Conservation (phyloP, 2,797 vertebrate genomes). For the Acanthurus lineatus region DNA sequence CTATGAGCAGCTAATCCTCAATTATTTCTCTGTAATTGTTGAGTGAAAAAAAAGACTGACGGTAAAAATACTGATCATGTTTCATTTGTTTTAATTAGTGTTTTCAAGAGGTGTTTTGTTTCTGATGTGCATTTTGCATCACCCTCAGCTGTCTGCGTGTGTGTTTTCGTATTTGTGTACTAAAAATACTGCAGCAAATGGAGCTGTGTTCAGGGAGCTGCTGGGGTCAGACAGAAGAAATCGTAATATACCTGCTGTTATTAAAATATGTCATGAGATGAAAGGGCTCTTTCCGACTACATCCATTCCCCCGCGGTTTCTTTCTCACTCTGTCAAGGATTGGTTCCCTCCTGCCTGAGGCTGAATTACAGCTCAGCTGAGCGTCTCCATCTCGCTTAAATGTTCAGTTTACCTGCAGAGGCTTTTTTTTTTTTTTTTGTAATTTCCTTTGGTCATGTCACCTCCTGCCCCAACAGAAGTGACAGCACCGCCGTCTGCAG, state of each 20-base stretch:
- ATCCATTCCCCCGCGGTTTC: conserved; percentile 2
- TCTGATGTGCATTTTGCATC: background rate
- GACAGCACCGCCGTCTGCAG: background rate
- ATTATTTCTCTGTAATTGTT: conserved; percentile 16
- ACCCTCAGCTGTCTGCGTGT: background rate
- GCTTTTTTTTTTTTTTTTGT: conserved; percentile 4
- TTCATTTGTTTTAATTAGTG: background rate
- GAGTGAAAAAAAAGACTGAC: background rate
- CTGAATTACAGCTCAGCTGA: conserved; percentile 42
- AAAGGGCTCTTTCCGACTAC: background rate
- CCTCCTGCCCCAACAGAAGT: conserved; percentile 16
- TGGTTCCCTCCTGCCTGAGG: conserved; percentile 4
- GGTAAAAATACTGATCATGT: background rate
- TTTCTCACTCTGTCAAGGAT: background rate
- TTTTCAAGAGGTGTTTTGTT: background rate
- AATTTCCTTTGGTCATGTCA: conserved; percentile 26
- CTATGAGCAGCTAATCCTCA: conserved; percentile 7
- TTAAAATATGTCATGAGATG: conserved; percentile 28
- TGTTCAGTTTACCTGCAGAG: conserved; percentile 26
- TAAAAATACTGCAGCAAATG: background rate
- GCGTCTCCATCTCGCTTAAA: conserved; percentile 24
- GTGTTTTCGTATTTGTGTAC: too few relatives aligned
- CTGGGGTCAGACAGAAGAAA: conserved; percentile 23
- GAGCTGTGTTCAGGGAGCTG: conserved; percentile 10
- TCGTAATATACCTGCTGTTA: conserved; percentile 13